Conservation (phyloP, 1,140 invertebrate species). For the Ceratosolen fusciceps region DNA sequence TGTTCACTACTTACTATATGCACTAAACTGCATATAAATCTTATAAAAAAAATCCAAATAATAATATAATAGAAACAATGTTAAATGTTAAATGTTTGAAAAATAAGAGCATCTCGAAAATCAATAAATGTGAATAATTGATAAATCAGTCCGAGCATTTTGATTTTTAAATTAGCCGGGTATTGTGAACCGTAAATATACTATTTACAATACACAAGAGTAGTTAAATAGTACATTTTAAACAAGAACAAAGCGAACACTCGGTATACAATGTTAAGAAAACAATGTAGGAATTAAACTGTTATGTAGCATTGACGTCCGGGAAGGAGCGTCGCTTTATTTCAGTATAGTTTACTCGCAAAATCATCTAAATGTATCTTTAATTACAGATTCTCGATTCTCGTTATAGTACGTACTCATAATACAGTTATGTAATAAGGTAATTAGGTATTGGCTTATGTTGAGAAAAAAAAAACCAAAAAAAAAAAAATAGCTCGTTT, state of each 20-base stretch:
- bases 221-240: not conserved
- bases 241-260: constrained; percentile 24
- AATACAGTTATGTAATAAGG: constrained; percentile 30
- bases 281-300: constrained; percentile 51
- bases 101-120: too few relatives aligned
- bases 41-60: too few relatives aligned
- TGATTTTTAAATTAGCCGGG: too few relatives aligned
- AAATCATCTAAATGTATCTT: constrained; percentile 33
- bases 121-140: too few relatives aligned
- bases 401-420: not conserved
- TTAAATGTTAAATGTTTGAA: too few relatives aligned
- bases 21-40: too few relatives aligned
- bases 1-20: too few relatives aligned
- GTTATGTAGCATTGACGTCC: constrained; percentile 29
- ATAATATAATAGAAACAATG: too few relatives aligned
- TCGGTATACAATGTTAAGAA: constrained; percentile 47
- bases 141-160: too few relatives aligned
- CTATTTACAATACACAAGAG: not conserved
- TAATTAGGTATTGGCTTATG: constrained; percentile 21
- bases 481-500: constrained; percentile 1
- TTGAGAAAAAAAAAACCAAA: not conserved
- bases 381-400: constrained; percentile 1
- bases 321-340: constrained; percentile 12
- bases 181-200: too few relatives aligned
- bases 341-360: constrained; percentile 15